A percentile compares a stretch with the other conserved stretches of the same genome.
phyloP scores from a whole-genome alignment of 2,888 invertebrate genomes.

The Hirtodrosophila trivittata region DNA sequence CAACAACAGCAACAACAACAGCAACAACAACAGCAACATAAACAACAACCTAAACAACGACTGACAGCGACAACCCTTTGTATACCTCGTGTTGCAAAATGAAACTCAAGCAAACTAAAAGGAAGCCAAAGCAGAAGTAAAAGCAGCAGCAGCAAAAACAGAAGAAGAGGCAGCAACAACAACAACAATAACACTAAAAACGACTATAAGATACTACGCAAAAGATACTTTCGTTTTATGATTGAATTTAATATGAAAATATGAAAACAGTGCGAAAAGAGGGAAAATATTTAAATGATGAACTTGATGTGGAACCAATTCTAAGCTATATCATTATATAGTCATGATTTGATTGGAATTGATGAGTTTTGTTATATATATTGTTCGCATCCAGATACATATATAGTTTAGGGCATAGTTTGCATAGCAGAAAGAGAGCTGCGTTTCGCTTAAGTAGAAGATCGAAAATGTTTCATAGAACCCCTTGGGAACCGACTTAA shows the following conservation, averaged over 20 bases:
- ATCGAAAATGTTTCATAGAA: too few species aligned
- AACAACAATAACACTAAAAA: constrained; percentile 3
- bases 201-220: constrained; percentile 22
- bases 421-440: too few species aligned
- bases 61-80: constrained; percentile 10
- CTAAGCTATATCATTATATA: too few species aligned
- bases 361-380: too few species aligned
- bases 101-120: constrained; percentile 20
- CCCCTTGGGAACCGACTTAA: too few species aligned
- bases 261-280: not conserved
- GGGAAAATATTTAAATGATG: too few species aligned
- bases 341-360: too few species aligned
- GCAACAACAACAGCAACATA: constrained; percentile 6
- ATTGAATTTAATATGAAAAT: too few species aligned
- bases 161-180: constrained; percentile 14
- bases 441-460: too few species aligned
- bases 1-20: constrained; percentile 15
- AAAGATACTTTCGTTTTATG: not conserved
- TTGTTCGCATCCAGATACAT: too few species aligned
- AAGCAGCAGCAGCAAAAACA: constrained; percentile 21
- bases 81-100: constrained; percentile 6
- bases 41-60: constrained; percentile 15
- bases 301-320: too few species aligned
- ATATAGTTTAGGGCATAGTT: too few species aligned
- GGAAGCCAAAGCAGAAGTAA: constrained; percentile 17